These are phyloP conservation scores for Chloroceryle inda DNA, from an alignment of 2,797 vertebrate genomes.

Conservation along the genomic window DNA sequence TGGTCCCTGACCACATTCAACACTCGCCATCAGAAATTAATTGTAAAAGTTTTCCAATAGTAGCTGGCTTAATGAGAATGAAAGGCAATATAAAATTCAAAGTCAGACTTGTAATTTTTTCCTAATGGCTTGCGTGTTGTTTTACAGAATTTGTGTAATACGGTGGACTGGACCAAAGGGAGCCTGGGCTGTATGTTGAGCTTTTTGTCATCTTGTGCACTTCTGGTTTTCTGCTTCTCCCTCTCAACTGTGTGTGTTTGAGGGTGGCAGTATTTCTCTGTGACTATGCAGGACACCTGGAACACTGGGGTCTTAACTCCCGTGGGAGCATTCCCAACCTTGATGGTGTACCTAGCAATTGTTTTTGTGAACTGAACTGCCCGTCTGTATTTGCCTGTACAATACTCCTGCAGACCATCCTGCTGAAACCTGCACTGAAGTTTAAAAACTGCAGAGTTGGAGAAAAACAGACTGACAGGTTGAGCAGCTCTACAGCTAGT, in stretches of 20 bases:
- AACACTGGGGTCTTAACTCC: neutral
- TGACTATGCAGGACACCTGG: neutral
- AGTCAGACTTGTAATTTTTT: neutral
- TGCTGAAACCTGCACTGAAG: neutral
- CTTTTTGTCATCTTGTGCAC: neutral
- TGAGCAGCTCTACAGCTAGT: neutral
- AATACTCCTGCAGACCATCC: neutral
- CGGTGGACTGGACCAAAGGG: neutral
- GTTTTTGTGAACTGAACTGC: neutral
- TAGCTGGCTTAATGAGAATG: neutral
- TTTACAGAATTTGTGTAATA: neutral
- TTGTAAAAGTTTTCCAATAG: neutral
- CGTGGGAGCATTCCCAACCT: neutral
- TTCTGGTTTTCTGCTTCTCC: neutral
- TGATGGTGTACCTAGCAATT: neutral
- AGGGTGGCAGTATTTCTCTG: neutral
- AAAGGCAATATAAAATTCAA: neutral
- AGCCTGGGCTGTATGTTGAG: neutral
- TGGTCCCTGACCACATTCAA: neutral
- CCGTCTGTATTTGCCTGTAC: neutral
- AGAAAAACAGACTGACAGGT: neutral
- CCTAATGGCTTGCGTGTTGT: neutral
- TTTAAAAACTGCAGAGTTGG: neutral
- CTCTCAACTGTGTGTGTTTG: neutral
- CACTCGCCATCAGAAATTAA: neutral